phyloP scores from a whole-genome alignment of 92 coral and sea anemone genomes.

The Porites lobata region DNA sequence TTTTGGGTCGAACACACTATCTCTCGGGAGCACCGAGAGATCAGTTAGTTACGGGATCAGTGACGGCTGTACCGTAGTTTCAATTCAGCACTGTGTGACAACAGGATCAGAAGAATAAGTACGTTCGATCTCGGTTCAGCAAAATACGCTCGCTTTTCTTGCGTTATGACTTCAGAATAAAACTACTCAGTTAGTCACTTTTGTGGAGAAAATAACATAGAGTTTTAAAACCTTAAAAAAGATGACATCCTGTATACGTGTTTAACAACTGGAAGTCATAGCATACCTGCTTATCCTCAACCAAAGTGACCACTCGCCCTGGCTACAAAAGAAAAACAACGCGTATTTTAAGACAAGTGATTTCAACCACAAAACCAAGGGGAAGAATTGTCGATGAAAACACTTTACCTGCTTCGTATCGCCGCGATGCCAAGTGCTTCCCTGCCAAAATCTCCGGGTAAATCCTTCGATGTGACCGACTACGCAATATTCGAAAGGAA shows the following conservation, averaged over 20 bases:
- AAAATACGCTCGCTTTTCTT: not conserved
- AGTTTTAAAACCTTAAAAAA: not conserved
- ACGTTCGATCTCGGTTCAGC: not conserved
- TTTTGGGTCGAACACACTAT: no score
- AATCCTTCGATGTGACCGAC: conserved; percentile 92
- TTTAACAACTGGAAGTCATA: not conserved
- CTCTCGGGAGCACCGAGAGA: no score
- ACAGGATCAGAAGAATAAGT: not conserved
- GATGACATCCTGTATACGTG: not conserved
- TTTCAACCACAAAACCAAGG: not conserved
- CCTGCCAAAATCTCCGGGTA: conserved; percentile 96
- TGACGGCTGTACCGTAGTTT: no score
- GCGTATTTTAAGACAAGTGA: not conserved
- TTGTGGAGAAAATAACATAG: not conserved
- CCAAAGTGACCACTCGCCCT: conserved; percentile 95
- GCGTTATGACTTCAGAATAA: not conserved
- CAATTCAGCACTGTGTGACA: no score
- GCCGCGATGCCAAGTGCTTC: conserved; percentile 95
- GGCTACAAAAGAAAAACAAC: conserved; percentile 77
- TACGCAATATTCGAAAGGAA: conserved; percentile 81
- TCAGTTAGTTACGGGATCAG: no score
- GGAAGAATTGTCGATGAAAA: no score
- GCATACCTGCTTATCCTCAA: conserved; percentile 84
- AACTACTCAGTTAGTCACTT: not conserved
- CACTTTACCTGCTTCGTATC: conserved; percentile 72